These are phyloP conservation scores for Chloebia gouldiae DNA, from an alignment of 2,113 vertebrate genomes.

Conservation along the genomic window DNA sequence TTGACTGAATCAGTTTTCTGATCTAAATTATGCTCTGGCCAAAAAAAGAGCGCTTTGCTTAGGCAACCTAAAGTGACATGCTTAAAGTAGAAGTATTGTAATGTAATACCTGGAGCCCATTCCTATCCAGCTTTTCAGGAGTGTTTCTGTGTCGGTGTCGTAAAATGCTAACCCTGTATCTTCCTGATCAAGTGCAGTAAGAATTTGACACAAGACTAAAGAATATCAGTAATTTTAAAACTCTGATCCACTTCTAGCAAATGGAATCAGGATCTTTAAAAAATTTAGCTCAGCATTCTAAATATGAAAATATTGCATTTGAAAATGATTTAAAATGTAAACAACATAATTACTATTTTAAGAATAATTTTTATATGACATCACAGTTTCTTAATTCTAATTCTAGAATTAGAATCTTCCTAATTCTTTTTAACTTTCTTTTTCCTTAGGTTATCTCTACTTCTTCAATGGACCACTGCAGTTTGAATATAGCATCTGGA, in stretches of 20 bases:
- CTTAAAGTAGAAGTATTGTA: neutral
- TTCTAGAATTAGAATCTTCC: neutral
- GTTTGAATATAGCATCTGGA: slow-evolving; percentile 88
- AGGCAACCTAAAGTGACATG: neutral
- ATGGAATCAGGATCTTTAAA: neutral
- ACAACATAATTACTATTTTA: neutral
- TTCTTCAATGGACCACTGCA: slow-evolving; percentile 85
- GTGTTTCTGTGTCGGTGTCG: neutral
- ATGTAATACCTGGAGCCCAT: neutral
- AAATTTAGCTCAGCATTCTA: neutral
- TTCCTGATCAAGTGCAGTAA: neutral
- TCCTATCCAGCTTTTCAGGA: neutral
- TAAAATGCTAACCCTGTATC: neutral
- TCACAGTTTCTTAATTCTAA: neutral
- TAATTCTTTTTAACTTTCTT: neutral
- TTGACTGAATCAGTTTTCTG: neutral
- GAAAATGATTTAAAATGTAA: neutral
- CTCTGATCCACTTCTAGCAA: neutral
- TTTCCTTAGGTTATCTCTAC: slow-evolving; percentile 83
- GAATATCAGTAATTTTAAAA: neutral
- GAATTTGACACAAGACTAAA: neutral
- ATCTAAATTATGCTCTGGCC: neutral
- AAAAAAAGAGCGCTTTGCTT: neutral
- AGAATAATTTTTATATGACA: neutral
- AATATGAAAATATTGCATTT: neutral